Conservation (phyloP, 64 coral and sea anemone genomes). For the Montipora capricornis region DNA sequence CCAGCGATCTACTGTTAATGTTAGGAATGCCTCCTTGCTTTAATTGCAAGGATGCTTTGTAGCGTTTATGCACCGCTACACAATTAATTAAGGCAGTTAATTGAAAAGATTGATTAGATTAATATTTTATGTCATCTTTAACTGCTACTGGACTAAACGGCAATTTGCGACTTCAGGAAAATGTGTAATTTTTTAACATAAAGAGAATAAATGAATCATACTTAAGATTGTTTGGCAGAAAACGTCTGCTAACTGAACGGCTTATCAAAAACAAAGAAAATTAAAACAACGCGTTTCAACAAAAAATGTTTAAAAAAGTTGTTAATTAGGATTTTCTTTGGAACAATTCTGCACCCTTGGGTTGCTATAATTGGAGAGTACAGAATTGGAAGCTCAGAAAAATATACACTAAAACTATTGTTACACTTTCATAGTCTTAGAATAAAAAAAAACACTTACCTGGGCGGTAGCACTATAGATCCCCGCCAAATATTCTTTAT, state of each 20-base stretch:
- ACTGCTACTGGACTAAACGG: not conserved
- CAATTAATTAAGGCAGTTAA: not conserved
- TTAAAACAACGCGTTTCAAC: not conserved
- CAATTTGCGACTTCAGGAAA: not conserved
- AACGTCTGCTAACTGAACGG: not conserved
- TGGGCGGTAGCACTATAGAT: too few relatives aligned
- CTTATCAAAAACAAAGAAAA: not conserved
- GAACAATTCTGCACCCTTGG: not conserved
- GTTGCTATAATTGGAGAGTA: not conserved
- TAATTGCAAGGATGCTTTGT: not conserved
- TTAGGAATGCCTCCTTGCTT: not conserved
- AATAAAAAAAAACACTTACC: too few relatives aligned
- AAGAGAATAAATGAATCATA: not conserved
- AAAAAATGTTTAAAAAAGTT: not conserved
- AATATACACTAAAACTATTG: too few relatives aligned
- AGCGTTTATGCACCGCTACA: not conserved
- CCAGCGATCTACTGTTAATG: not conserved
- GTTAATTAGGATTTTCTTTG: not conserved
- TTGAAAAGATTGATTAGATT: constrained; percentile 2
- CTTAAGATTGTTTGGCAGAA: not conserved
- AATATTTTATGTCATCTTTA: constrained; percentile 9
- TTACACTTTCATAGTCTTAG: too few relatives aligned
- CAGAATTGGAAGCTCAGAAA: not conserved
- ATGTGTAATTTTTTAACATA: not conserved
- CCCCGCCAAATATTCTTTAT: too few relatives aligned